These are phyloP conservation scores for Pungitius pungitius DNA, from an alignment of 2,113 vertebrate species.

Conservation along the genomic window DNA sequence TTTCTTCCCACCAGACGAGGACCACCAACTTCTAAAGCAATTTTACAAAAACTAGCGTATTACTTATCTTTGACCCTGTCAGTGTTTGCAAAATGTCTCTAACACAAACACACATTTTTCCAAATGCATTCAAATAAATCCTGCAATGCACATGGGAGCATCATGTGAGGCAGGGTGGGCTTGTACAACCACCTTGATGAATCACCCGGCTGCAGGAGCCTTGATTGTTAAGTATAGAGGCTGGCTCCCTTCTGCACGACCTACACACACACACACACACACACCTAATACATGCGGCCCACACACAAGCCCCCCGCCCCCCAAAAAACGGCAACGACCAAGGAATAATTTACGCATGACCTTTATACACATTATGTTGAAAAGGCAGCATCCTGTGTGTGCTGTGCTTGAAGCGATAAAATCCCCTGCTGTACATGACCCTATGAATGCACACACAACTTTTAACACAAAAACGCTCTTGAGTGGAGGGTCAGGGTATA, in stretches of 20 bases:
- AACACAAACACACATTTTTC: constrained; percentile 46
- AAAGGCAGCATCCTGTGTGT: constrained; percentile 32
- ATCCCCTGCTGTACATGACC: constrained; percentile 16
- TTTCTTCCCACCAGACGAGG: neutral
- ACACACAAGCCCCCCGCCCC: constrained; percentile 1
- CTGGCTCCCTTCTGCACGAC: no score
- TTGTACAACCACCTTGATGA: constrained; percentile 73
- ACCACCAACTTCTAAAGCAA: constrained; percentile 25
- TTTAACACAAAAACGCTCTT: constrained; percentile 60
- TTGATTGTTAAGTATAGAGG: constrained; percentile 56
- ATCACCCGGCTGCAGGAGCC: constrained; percentile 61
- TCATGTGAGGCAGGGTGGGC: constrained; percentile 51
- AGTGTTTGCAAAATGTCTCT: constrained; percentile 30
- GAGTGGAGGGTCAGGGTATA: constrained; percentile 43
- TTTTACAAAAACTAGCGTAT: constrained; percentile 39
- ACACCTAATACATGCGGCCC: constrained; percentile 27
- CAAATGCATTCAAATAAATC: constrained; percentile 54
- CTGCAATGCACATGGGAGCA: constrained; percentile 52
- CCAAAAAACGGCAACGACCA: constrained; percentile 13
- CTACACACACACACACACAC: constrained; percentile 48
- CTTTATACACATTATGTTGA: constrained; percentile 33
- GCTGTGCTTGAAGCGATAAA: constrained; percentile 21
- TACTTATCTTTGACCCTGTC: constrained; percentile 45
- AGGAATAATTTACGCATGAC: constrained; percentile 60
- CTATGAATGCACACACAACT: constrained; percentile 65